Base-by-base conservation (phyloP, 2,113 vertebrate species). In the Hucho hucho region DNA sequence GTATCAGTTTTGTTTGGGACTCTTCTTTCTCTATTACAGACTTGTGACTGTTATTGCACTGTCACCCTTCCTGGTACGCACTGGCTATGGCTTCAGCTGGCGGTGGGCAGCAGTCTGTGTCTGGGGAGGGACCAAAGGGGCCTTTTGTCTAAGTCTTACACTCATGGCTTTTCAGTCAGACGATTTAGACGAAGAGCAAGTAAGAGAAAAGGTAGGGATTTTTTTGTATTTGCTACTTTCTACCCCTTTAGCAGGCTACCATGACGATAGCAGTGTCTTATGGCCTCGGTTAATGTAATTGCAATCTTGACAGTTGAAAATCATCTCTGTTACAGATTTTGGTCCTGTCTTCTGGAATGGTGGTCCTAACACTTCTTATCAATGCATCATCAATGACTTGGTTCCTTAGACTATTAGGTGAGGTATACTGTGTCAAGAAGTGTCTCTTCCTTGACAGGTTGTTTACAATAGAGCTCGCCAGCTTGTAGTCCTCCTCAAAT, bases 41-140 rank as follows among this genome's bases (percentile, higher is more conserved):
- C 73, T 86, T 74, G 46, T 90, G 73, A 75, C 89, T 64, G 65
- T 90, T 66, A 70, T 93, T 2, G 1, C 37, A 43, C 37, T 43
- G 37, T 11, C 37, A 43, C 37, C 37, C 37, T 43, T 43, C 9
- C 37, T 43, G 37, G 81, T 24, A 64, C 90, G 85, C 18, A 43
- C 37, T 43, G 37, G 37, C 2, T 84, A 88, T 69, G 88, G 85
- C 65, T 91, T 90, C 81, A 90, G 66, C 72, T 91, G 90, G 87
- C 84, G 88, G 25, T 92, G 86, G 86, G 85, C 87, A 0, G 84
- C 88, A 70, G 76, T 89, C 37, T 82, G 84, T 77, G 79, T 87
- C 26, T 92, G 86, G 81, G 90, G 87, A 72, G 88, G 89, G 76
- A 90, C 86, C 75, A 87, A 87, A 75, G 92, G 89, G 2, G 80